Base-by-base conservation (phyloP, 1,140 invertebrate genomes). In the Odontomachus brunneus region DNA sequence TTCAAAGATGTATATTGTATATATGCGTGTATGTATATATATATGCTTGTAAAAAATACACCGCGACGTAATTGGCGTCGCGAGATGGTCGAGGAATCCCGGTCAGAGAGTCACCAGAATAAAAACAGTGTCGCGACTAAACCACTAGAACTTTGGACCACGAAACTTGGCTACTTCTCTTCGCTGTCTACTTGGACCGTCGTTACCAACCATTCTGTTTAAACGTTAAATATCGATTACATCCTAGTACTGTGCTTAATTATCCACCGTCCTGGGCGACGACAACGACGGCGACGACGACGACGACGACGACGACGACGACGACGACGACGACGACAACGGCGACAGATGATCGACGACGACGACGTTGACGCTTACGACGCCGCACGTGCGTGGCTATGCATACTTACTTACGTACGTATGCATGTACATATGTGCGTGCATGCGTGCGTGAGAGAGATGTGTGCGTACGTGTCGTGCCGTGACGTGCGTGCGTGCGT, bases 171-270 rank as follows among this genome's bases (percentile, higher is more conserved):
- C 38, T 44, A 44, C 51, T 71, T 44, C 33, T 48, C 33, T 48
- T 69, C 48, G 33, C 75, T 57, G 51, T 76, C 49, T 57, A 80
- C 26, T 80, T 80, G 75, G 75, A 80, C 75, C 75, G 7, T 51
- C 51, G 75, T 69, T 80, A 11, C 38, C 38, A 44, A 44, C 48
- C 5, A 17, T 29, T 14, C 24, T 24, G 19, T 71, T 73, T 59
- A 65, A 84, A 71, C 71, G 48, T 22, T 76, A 71, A 83, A 78
- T 69, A 66, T 84, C 63, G 63, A 87, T 87, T 87, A 84, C 63
- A 73, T 74, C 48, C 73, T 80, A 80, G 57, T 44, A 33, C 3
- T 63, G 49, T 60, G 48, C 74, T 87, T 88, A 88, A 75, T 82
- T 87, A 72, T 65, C 53, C 82, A 67, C 48, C 74, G 65, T 60